A percentile compares a stretch with the other conserved stretches of the same genome.
Evolutionary conservation across 1,140 invertebrate genomes (phyloP).

Genomic region (Drosophila kepulauana): DNA sequence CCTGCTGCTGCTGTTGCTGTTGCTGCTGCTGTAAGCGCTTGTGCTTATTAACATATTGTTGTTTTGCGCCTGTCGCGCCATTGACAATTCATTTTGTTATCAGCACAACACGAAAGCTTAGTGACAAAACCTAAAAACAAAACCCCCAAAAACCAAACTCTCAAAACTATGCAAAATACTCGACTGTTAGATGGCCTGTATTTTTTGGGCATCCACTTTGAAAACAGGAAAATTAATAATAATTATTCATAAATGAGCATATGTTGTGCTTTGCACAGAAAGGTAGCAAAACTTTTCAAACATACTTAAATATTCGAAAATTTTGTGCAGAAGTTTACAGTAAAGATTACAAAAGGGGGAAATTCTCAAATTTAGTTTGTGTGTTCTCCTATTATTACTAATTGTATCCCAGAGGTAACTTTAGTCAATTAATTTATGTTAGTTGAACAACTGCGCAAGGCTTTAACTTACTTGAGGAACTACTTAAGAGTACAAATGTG

Average conservation of each 20-base stretch:
- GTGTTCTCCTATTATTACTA: no score
- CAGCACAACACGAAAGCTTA: conserved; percentile 57
- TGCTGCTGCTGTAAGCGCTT: conserved; percentile 41
- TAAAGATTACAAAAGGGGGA: background rate
- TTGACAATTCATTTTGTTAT: conserved; percentile 78
- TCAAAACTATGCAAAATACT: background rate
- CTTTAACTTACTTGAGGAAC: no score
- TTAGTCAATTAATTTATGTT: background rate
- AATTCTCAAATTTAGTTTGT: background rate
- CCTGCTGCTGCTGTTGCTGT: conserved; percentile 5
- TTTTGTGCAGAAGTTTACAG: background rate
- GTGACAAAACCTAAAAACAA: conserved; percentile 48
- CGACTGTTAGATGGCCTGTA: conserved; percentile 19
- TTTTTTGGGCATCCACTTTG: background rate
- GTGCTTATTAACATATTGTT: conserved; percentile 79
- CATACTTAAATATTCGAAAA: background rate
- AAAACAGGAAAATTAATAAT: background rate
- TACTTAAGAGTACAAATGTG: no score
- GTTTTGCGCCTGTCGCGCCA: conserved; percentile 61
- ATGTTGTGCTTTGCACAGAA: background rate
- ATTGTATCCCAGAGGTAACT: background rate
- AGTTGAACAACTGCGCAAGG: background rate
- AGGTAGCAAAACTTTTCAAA: background rate
- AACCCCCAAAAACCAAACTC: conserved; percentile 16
- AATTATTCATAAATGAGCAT: background rate